Evolutionary conservation across 2,888 invertebrate species (phyloP), one percentile per base, ranked within the genome.

Genomic region (Temnothorax ravouxi): DNA sequence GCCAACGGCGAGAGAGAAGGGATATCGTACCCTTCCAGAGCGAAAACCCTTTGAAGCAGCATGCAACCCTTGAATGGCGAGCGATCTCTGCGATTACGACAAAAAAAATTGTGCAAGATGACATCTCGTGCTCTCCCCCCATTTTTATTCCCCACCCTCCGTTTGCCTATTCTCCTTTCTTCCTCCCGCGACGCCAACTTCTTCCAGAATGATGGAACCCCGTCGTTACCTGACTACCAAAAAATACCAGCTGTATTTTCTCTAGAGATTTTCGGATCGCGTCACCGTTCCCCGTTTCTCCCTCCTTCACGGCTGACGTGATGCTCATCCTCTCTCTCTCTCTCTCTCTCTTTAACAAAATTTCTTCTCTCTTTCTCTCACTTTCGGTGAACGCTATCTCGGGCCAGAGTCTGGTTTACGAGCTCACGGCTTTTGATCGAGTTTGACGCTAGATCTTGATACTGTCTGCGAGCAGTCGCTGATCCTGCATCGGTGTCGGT

Each of bases 371-470:
- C 34, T 59, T 21, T 69, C 25, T 66, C 67, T 69, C 71, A 25
- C 66, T 80, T 59, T 56, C 74, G 59, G n/a, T 84, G 59, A 25
- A 1, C 59, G 21, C 83, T 86, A 74, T 81, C 83, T 77, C 77
- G 44, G 69, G 71, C 71, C 79, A 64, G 83, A 74, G 86, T 82
- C 88, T 79, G 86, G 87, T 90, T 89, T 86, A 84, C 83, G 86
- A 87, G 83, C 84, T 85, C 87, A 88, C 86, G 85, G 89, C 90
- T 91, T 92, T 90, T 90, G 91, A 93, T 94, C 92, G 89, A 92
- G 92, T 93, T 94, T 94, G 94, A 94, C 94, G 93, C 92, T 92
- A 93, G 93, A 94, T 94, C 93, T 90, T 90, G 94, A 94, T 93
- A 93, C 92, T 91, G 93, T 93, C 92, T 87, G 88, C 89, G 84